phyloP scores from a whole-genome alignment of 2,797 vertebrate species.

The Tinamus major region DNA sequence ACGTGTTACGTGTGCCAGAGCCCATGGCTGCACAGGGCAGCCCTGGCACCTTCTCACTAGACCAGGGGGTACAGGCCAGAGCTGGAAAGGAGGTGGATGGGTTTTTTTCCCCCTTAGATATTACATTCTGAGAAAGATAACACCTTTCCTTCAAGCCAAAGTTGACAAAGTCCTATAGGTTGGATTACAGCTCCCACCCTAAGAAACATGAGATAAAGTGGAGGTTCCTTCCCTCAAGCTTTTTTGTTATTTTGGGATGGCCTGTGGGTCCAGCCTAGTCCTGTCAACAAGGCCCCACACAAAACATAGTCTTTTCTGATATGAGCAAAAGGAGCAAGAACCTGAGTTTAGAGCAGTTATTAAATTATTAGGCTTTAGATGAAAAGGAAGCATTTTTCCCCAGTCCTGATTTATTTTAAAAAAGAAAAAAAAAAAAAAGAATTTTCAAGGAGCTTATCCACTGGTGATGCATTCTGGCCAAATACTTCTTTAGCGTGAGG shows the following conservation, averaged over 20 bases:
- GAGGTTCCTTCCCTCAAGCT: neutral
- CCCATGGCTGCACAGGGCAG: neutral
- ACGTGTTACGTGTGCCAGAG: neutral
- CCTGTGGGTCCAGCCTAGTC: neutral
- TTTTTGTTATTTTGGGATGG: neutral
- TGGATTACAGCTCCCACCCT: neutral
- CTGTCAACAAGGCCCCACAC: neutral
- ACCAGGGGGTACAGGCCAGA: neutral
- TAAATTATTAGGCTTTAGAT: neutral
- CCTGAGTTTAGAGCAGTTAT: neutral
- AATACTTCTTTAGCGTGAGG: neutral
- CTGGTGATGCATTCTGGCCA: neutral
- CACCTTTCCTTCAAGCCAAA: neutral
- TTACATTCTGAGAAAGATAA: neutral
- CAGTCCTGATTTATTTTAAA: neutral
- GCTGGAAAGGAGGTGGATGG: neutral
- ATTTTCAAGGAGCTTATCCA: neutral
- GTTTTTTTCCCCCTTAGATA: fast-evolving
- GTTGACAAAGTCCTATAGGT: neutral
- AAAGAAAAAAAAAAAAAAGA: neutral
- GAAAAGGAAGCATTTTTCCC: neutral
- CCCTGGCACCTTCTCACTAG: neutral
- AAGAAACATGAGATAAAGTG: neutral
- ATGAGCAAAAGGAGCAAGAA: neutral
- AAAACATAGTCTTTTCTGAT: neutral